Base-by-base conservation (phyloP, 1,140 invertebrate species). In the Periplaneta americana region DNA sequence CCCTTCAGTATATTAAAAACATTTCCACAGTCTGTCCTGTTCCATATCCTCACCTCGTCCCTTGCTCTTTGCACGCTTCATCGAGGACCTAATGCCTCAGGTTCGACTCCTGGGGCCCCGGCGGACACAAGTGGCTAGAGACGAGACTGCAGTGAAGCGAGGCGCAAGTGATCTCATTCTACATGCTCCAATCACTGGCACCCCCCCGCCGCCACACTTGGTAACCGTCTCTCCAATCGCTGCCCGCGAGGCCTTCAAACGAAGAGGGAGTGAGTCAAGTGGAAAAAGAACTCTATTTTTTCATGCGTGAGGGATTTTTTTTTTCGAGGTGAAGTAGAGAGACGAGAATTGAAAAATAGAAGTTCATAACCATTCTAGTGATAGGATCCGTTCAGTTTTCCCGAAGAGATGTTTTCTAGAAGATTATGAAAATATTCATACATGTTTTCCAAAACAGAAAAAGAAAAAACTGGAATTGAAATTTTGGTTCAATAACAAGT, bases 141-240 rank as follows among this genome's bases (percentile, higher is more conserved):
- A 66, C 28, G 48, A 66, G 48, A 66, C 48, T 32, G 28, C n/a
- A 35, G 79, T 80, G 79, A 80, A 80, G 75, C 32, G 79, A 80
- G 66, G 37, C 28, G 48, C 31, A 33, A 15, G 28, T 80, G 35
- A 80, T 48, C 32, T 34, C 37, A 80, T 80, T 80, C 79, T 48
- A 28, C 48, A 80, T 74, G 79, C 79, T 80, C 66, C 79, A 80
- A 80, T 80, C 79, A 80, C 37, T 80, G 39, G 34, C 28, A 31
- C 79, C 57, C 28, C 79, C 79, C 13, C 48, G 22, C 11, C 22
- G 15, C 22, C 22, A 6, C 6, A 15, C 79, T 13, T 35, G 35
- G 77, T 31, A 35, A 79, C 13, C n/a, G n/a, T n/a, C 57, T n/a
- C 48, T 66, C 22, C 48, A 66, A 66, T 66, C 48, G 48, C 28